Evolutionary conservation across 2,113 vertebrate species (phyloP).

Genomic region (Tenrec ecaudatus): DNA sequence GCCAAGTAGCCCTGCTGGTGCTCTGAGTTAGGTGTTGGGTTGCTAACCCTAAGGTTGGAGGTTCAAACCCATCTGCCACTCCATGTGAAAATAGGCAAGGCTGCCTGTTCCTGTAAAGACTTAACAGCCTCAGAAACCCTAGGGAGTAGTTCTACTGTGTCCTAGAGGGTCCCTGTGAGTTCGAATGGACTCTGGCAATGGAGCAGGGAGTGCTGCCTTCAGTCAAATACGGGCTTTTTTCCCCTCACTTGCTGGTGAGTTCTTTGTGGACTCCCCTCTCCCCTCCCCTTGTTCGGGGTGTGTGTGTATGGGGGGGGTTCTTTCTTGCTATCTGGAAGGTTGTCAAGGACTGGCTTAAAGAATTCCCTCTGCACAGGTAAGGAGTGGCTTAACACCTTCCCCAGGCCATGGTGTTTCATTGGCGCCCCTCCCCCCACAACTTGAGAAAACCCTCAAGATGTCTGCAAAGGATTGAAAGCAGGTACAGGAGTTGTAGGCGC

Average conservation of each 20-base stretch:
- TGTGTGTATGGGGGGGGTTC: too few relatives aligned
- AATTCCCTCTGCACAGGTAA: constrained; percentile 13
- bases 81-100: too few relatives aligned
- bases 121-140: background rate
- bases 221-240: constrained; percentile 9
- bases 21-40: too few relatives aligned
- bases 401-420: constrained; percentile 8
- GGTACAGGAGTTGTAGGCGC: background rate
- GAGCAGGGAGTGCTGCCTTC: background rate
- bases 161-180: background rate
- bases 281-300: background rate
- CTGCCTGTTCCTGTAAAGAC: too few relatives aligned
- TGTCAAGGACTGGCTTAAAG: constrained; percentile 11
- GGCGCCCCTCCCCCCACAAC: background rate
- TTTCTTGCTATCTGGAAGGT: constrained; percentile 49
- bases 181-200: background rate
- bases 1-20: too few relatives aligned
- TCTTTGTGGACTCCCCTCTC: background rate
- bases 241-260: constrained; percentile 6
- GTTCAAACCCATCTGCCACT: too few relatives aligned
- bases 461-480: constrained; percentile 38
- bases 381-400: background rate
- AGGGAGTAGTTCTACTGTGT: background rate
- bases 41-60: too few relatives aligned
- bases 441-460: background rate